Evolutionary conservation across 2,113 vertebrate genomes (phyloP).

Genomic region (Heteronetta atricapilla): DNA sequence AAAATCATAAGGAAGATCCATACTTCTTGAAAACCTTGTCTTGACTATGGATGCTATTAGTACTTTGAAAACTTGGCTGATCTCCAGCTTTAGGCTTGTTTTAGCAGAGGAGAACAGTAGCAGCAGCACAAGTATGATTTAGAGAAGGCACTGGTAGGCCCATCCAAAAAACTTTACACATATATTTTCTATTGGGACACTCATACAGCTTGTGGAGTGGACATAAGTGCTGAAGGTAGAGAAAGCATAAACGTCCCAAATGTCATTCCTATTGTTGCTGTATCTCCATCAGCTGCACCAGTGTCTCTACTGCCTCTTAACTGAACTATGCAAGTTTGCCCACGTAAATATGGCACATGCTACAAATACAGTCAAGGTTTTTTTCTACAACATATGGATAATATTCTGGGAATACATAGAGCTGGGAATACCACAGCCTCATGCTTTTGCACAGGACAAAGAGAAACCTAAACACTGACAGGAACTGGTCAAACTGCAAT

Average conservation of each 20-base stretch:
- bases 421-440: background rate
- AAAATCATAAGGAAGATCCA: background rate
- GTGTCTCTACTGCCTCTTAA: background rate
- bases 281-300: background rate
- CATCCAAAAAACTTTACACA: background rate
- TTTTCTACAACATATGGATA: background rate
- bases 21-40: background rate
- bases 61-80: background rate
- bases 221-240: background rate
- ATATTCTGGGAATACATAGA: background rate
- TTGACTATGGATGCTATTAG: background rate
- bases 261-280: background rate
- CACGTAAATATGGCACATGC: background rate
- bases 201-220: background rate
- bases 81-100: background rate
- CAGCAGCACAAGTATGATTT: background rate
- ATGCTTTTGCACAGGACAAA: background rate
- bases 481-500: background rate
- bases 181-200: background rate
- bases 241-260: background rate
- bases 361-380: background rate
- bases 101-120: background rate
- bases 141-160: background rate
- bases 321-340: rapidly evolving
- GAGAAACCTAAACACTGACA: background rate